Conservation (phyloP, 2,888 invertebrate species). For the Cataglyphis rosenhaueri region DNA sequence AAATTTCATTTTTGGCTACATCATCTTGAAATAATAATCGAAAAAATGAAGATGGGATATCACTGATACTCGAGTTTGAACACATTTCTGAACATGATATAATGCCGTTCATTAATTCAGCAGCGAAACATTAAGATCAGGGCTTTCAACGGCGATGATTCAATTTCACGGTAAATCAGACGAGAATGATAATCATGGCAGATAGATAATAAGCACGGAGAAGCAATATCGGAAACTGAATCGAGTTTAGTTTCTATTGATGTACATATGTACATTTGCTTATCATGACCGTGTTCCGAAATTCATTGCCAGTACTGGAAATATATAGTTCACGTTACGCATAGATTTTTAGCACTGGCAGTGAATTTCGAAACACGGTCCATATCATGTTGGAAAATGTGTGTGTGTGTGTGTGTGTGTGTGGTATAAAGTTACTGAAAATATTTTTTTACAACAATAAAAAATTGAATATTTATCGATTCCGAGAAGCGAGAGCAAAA, state of each 20-base stretch:
- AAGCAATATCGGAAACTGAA: neutral
- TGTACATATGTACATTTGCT: neutral
- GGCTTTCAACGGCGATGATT: conserved; percentile 19
- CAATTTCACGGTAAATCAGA: conserved; percentile 44
- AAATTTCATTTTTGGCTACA: conserved; percentile 15
- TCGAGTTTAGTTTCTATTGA: neutral
- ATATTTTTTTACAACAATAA: neutral
- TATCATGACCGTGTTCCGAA: too few species aligned
- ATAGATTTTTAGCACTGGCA: too few species aligned
- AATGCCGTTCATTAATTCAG: conserved; percentile 49
- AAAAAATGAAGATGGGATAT: conserved; percentile 18
- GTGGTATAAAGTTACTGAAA: too few species aligned
- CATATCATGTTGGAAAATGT: neutral
- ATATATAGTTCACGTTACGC: too few species aligned
- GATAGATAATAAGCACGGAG: conserved; percentile 28
- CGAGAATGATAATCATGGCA: conserved; percentile 22
- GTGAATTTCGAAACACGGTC: too few species aligned
- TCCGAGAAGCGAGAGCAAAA: neutral
- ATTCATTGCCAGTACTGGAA: too few species aligned
- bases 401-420: too few species aligned
- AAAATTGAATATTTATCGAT: neutral
- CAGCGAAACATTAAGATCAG: conserved; percentile 37
- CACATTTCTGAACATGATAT: conserved; percentile 39
- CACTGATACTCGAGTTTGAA: neutral
- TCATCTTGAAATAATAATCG: conserved; percentile 14